phyloP scores from a whole-genome alignment of 1,140 invertebrate genomes.

The Oreohelix idahoensis region DNA sequence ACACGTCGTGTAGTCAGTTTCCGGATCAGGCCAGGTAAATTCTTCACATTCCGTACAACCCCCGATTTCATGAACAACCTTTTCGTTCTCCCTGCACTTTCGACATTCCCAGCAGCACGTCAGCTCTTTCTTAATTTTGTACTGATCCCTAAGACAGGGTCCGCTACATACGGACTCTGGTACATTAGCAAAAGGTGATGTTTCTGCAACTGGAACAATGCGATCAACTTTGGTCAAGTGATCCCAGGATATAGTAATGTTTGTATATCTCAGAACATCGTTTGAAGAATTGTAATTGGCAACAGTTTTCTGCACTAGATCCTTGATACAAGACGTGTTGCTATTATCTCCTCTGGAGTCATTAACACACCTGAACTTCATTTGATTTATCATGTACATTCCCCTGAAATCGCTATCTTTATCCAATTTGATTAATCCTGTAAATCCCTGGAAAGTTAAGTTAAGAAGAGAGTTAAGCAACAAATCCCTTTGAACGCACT shows the following conservation, averaged over 20 bases:
- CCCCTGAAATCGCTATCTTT: neutral
- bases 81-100: constrained; percentile 51
- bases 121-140: constrained; percentile 39
- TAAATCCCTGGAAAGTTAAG: neutral
- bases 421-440: neutral
- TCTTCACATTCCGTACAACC: constrained; percentile 42
- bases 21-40: constrained; percentile 68
- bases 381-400: constrained; percentile 14
- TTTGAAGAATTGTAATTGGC: constrained; percentile 13
- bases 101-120: constrained; percentile 51
- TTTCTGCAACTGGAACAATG: neutral
- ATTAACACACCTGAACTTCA: neutral
- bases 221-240: neutral
- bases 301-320: neutral
- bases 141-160: constrained; percentile 43
- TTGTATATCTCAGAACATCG: neutral
- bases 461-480: neutral
- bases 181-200: neutral
- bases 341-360: neutral
- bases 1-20: constrained; percentile 75
- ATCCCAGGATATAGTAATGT: constrained; percentile 2
- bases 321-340: neutral
- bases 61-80: constrained; percentile 43
- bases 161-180: constrained; percentile 55
- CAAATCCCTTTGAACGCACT: neutral